Evolutionary conservation across 2,113 vertebrate genomes (phyloP).

Genomic region (Ascaphus truei): DNA sequence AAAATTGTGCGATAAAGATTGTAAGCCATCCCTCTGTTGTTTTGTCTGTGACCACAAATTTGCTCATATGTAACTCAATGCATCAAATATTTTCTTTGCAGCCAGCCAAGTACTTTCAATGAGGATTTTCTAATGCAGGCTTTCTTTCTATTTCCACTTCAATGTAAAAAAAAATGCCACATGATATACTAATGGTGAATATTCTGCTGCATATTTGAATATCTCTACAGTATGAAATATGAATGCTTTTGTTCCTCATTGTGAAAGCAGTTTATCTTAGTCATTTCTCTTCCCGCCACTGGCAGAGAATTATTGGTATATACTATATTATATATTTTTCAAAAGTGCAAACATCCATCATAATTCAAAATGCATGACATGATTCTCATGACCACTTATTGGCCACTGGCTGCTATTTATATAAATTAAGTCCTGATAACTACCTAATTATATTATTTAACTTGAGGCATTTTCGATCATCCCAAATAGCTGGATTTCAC

Average conservation of each 20-base stretch:
- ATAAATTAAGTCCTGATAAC: not conserved
- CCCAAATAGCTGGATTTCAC: not conserved
- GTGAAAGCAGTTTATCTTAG: conserved; percentile 25
- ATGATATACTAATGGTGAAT: conserved; percentile 20
- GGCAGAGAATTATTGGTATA: conserved; percentile 24
- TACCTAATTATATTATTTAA: not conserved
- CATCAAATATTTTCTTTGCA: conserved; percentile 7
- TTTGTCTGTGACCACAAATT: conserved; percentile 5
- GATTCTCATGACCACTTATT: conserved; percentile 7
- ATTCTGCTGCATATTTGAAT: conserved; percentile 29
- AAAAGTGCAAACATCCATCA: conserved; percentile 29
- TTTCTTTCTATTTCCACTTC: conserved; percentile 1
- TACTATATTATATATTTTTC: conserved; percentile 34
- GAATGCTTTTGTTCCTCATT: conserved; percentile 33
- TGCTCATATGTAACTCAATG: conserved; percentile 3
- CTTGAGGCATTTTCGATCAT: not conserved
- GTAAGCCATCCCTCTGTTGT: not conserved
- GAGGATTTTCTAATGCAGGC: not conserved
- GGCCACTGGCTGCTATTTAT: not conserved
- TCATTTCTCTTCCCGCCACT: conserved; percentile 1
- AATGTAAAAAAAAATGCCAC: conserved; percentile 16
- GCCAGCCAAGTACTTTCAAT: not conserved
- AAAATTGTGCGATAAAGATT: not conserved
- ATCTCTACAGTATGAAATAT: conserved; percentile 28
- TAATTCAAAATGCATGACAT: conserved; percentile 9